These are phyloP conservation scores for Callopanchax toddi DNA, from an alignment of 2,113 vertebrate genomes.

Conservation along the genomic window DNA sequence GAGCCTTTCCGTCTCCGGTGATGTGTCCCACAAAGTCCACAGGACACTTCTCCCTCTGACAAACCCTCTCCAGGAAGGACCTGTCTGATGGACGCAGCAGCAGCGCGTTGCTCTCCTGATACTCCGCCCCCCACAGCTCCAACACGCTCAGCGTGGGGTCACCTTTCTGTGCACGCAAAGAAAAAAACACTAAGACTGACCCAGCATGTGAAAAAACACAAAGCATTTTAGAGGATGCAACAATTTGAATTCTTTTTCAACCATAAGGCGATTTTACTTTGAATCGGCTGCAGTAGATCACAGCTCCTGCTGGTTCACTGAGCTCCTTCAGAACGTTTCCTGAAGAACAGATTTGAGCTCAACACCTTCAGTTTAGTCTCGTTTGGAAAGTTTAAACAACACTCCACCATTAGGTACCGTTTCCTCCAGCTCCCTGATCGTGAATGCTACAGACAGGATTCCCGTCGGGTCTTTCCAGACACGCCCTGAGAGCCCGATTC, in stretches of 20 bases:
- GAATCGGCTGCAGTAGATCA: slow-evolving; percentile 88
- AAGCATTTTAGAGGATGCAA: background rate
- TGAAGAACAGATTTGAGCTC: slow-evolving; percentile 52
- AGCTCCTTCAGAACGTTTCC: slow-evolving; percentile 94
- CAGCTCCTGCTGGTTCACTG: slow-evolving; percentile 87
- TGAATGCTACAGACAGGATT: slow-evolving; percentile 93
- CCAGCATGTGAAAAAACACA: background rate
- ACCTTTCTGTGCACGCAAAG: slow-evolving; percentile 77
- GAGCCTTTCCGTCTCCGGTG: slow-evolving; percentile 85
- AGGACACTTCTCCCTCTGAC: slow-evolving; percentile 87
- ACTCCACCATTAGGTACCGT: slow-evolving; percentile 71
- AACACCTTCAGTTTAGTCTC: background rate
- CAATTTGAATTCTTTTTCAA: too few relatives aligned
- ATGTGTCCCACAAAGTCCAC: slow-evolving; percentile 88
- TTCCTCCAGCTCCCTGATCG: slow-evolving; percentile 92
- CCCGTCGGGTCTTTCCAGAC: slow-evolving; percentile 78
- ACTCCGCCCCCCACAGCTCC: slow-evolving; percentile 94
- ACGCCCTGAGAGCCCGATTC: slow-evolving; percentile 90
- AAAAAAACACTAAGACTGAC: background rate
- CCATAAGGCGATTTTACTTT: slow-evolving; percentile 84
- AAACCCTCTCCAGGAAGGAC: slow-evolving; percentile 80
- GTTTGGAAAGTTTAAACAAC: background rate
- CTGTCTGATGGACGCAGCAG: slow-evolving; percentile 78
- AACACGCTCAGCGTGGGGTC: slow-evolving; percentile 90
- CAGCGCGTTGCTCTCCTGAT: slow-evolving; percentile 93